phyloP scores from a whole-genome alignment of 2,113 vertebrate genomes.

The Seriola dumerili region DNA sequence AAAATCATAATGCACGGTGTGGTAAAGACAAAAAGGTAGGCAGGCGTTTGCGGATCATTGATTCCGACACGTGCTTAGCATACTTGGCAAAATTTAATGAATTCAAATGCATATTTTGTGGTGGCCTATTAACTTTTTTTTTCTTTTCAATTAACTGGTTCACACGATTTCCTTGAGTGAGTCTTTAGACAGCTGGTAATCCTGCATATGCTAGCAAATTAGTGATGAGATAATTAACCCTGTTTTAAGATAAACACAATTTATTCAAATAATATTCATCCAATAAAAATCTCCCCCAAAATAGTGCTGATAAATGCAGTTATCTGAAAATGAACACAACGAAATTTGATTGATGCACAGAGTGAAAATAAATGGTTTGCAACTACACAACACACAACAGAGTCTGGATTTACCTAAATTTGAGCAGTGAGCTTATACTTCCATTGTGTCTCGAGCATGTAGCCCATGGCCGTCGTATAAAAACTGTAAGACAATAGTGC shows the following conservation, averaged over 20 bases:
- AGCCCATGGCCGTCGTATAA: slow-evolving; percentile 32
- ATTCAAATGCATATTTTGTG: slow-evolving; percentile 63
- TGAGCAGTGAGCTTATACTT: slow-evolving; percentile 1
- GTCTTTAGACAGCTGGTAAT: slow-evolving; percentile 54
- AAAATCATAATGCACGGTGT: slow-evolving; percentile 1
- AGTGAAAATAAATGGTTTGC: neutral
- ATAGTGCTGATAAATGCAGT: neutral
- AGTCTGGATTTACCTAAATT: slow-evolving; percentile 1
- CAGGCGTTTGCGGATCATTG: slow-evolving; percentile 58
- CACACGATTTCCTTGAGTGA: slow-evolving; percentile 41
- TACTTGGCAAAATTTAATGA: slow-evolving; percentile 55
- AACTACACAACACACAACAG: neutral
- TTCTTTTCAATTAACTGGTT: slow-evolving; percentile 57
- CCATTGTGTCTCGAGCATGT: slow-evolving; percentile 18
- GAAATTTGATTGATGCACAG: neutral
- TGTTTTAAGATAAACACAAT: slow-evolving; percentile 36
- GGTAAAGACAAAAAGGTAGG: slow-evolving; percentile 50
- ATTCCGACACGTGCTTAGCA: slow-evolving; percentile 31
- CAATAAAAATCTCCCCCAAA: neutral
- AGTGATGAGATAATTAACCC: slow-evolving; percentile 25
- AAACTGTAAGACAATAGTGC: slow-evolving; percentile 56
- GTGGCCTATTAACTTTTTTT: slow-evolving; percentile 63
- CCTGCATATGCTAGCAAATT: slow-evolving; percentile 54
- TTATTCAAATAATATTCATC: neutral
- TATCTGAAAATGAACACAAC: neutral